A percentile compares a stretch with the other conserved stretches of the same genome.
These are phyloP conservation scores for Hydrocynus forskahlii DNA, from an alignment of 2,797 vertebrate genomes.

Conservation along the genomic window DNA sequence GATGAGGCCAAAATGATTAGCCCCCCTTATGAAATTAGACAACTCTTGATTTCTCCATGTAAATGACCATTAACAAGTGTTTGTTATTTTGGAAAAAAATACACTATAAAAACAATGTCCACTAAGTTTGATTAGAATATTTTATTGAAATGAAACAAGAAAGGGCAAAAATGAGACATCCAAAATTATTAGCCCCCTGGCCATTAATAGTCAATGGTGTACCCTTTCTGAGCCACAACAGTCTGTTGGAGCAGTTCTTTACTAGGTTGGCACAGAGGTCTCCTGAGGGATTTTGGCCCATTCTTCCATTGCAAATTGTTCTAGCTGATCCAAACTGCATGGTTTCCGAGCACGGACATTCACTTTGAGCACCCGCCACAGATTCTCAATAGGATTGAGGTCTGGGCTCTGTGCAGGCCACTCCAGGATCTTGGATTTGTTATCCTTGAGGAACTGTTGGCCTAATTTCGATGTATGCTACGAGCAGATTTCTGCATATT, in stretches of 20 bases:
- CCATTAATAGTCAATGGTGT: not conserved
- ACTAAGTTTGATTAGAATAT: not conserved
- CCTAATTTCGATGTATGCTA: not conserved
- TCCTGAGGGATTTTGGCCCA: no score
- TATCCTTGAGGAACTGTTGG: no score
- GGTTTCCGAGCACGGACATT: not conserved
- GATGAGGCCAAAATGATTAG: no score
- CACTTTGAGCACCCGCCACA: not conserved
- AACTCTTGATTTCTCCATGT: no score
- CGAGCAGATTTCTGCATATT: not conserved
- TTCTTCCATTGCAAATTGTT: no score
- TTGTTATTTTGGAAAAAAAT: not conserved
- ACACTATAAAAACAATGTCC: not conserved
- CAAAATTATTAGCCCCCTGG: not conserved
- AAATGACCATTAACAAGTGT: no score
- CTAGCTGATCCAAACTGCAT: not conserved
- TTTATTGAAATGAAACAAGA: not conserved
- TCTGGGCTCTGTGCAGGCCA: not conserved
- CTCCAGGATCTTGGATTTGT: not conserved
- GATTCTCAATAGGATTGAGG: not conserved
- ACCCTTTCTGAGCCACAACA: not conserved
- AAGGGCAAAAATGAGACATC: not conserved
- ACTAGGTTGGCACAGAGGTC: slow-evolving; percentile 72
- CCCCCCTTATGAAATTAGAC: no score
- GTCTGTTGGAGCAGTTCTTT: not conserved